A percentile compares a stretch with the other conserved stretches of the same genome.
phyloP scores from a whole-genome alignment of 2,888 invertebrate species.

The Eristalis arbustorum region DNA sequence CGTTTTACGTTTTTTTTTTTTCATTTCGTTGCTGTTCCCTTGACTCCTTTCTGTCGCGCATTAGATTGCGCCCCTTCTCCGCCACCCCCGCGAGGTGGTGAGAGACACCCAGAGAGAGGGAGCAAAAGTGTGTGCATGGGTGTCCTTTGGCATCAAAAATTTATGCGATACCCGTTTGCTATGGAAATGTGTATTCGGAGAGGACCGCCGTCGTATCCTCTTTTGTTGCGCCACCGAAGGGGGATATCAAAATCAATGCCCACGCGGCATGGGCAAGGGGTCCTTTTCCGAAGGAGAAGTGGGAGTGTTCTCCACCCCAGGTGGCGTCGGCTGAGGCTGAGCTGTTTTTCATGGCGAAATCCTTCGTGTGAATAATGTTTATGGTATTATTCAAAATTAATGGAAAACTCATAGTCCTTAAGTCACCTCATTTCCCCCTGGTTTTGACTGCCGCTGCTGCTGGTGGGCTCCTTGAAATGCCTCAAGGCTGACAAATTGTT shows the following conservation, averaged over 20 bases:
- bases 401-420: slow-evolving; percentile 66
- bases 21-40: slow-evolving; percentile 9
- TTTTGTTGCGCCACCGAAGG: background rate
- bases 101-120: background rate
- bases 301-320: background rate
- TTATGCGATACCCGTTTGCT: slow-evolving; percentile 40
- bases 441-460: background rate
- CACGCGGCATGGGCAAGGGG: background rate
- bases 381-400: slow-evolving; percentile 68
- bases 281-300: slow-evolving; percentile 10
- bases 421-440: slow-evolving; percentile 62
- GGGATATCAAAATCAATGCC: slow-evolving; percentile 51
- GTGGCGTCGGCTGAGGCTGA: background rate
- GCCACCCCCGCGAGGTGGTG: too few species aligned
- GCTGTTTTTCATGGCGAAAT: slow-evolving; percentile 57
- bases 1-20: background rate
- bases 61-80: background rate
- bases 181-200: slow-evolving; percentile 29
- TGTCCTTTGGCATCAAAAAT: slow-evolving; percentile 42
- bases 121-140: background rate
- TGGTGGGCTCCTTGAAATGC: slow-evolving; percentile 51
- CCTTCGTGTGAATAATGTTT: slow-evolving; percentile 68
- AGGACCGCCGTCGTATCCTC: background rate
- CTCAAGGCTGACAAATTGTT: slow-evolving; percentile 70
- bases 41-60: slow-evolving; percentile 32